phyloP scores from a whole-genome alignment of 2,113 vertebrate species.

The Poicephalus meyeri region DNA sequence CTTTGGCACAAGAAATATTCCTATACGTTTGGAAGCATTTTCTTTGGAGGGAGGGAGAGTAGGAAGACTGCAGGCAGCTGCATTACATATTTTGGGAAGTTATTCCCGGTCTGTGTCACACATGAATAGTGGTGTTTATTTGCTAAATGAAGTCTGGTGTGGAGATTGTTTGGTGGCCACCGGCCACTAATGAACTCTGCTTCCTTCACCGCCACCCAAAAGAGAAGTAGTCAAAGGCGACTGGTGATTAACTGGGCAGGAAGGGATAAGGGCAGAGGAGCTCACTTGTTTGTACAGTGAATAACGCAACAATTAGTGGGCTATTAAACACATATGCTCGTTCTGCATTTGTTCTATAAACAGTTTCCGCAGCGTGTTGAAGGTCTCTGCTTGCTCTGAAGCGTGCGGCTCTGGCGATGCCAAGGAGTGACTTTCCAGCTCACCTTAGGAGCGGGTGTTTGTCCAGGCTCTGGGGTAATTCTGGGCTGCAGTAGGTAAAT shows the following conservation, averaged over 20 bases:
- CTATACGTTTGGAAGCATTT: not conserved
- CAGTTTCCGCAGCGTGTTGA: not conserved
- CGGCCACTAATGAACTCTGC: conserved; percentile 60
- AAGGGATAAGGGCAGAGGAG: conserved; percentile 59
- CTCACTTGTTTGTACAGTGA: conserved; percentile 61
- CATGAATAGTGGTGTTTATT: conserved; percentile 46
- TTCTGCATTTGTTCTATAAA: conserved; percentile 38
- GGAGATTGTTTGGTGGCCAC: not conserved
- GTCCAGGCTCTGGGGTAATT: not conserved
- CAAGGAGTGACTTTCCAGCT: not conserved
- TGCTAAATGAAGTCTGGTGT: conserved; percentile 32
- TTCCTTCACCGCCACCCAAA: conserved; percentile 51
- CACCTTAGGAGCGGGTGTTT: not conserved
- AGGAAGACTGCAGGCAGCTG: conserved; percentile 32
- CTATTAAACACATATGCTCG: conserved; percentile 40
- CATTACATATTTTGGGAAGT: conserved; percentile 52
- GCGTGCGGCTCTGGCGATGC: not conserved
- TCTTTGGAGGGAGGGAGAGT: not conserved
- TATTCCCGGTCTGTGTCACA: conserved; percentile 13
- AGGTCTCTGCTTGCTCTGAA: not conserved
- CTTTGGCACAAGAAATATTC: too few species aligned
- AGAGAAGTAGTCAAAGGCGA: conserved; percentile 53
- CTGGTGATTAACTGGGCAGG: conserved; percentile 63
- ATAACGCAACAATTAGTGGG: conserved; percentile 62
- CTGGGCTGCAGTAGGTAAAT: not conserved